A percentile compares a stretch with the other conserved stretches of the same genome.
Conservation (phyloP, 2,888 invertebrate species). For the Ormyrus pomaceus region DNA sequence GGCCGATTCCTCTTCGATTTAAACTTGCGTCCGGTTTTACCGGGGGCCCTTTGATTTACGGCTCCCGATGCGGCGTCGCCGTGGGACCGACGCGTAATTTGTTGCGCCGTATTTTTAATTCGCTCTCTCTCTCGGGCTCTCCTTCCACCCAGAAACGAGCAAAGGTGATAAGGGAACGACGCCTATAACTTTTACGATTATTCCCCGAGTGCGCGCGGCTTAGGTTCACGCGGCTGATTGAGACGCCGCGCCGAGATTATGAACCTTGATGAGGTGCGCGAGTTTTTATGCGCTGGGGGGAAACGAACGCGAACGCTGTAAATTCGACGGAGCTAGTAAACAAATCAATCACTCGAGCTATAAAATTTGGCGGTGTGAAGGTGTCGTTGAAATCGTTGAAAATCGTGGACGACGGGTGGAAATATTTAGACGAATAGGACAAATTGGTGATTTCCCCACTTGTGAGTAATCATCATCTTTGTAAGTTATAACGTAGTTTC, state of each 20-base stretch:
- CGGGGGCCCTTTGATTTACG: conserved; percentile 65
- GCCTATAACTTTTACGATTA: conserved; percentile 22
- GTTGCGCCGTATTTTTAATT: conserved; percentile 7
- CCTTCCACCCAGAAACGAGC: neutral
- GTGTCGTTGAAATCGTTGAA: too few species aligned
- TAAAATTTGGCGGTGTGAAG: too few species aligned
- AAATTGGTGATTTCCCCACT: too few species aligned
- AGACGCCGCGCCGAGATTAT: conserved; percentile 6
- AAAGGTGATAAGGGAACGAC: neutral
- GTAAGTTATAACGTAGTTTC: too few species aligned
- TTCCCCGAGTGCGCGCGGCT: neutral
- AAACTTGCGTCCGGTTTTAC: conserved; percentile 61
- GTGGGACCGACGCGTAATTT: conserved; percentile 30
- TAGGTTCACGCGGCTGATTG: conserved; percentile 4
- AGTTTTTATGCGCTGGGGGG: neutral
- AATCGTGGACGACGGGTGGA: too few species aligned
- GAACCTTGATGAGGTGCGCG: neutral
- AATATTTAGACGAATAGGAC: too few species aligned
- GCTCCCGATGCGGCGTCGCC: conserved; percentile 35
- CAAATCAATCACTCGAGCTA: too few species aligned
- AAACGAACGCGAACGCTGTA: too few species aligned
- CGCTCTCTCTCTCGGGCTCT: neutral
- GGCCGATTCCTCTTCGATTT: conserved; percentile 41
- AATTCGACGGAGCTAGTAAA: too few species aligned
- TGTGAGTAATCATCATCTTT: too few species aligned